These are phyloP conservation scores for Myotis pilosus DNA, from an alignment of 2,797 vertebrate species.

Conservation along the genomic window DNA sequence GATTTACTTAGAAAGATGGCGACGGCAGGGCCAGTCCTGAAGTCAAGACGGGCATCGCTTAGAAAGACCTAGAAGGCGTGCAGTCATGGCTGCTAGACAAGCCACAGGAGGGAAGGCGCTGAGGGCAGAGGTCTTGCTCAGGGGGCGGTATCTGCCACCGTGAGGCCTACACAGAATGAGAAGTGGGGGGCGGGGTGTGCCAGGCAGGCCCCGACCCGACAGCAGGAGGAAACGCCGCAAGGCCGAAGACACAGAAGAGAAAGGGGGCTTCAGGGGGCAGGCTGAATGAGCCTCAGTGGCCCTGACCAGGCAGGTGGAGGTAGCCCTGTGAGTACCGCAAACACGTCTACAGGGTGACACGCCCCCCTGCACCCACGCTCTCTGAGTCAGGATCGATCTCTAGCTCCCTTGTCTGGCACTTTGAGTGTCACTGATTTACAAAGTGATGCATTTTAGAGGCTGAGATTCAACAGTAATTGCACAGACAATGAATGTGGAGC, in stretches of 20 bases:
- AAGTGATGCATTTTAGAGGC: not conserved
- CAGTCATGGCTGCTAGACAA: not conserved
- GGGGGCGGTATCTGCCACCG: not conserved
- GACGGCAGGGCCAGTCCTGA: not conserved
- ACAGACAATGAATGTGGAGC: not conserved
- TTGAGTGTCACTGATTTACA: not conserved
- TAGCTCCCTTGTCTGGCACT: not conserved
- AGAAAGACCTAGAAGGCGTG: not conserved
- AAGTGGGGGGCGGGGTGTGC: not conserved
- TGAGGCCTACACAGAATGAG: not conserved
- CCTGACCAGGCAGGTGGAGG: not conserved
- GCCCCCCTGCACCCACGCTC: too few species aligned
- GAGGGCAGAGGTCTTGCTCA: not conserved
- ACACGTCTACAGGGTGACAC: not conserved
- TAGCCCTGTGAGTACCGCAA: not conserved
- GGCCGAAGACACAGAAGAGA: not conserved
- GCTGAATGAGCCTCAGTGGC: not conserved
- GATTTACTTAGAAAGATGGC: not conserved
- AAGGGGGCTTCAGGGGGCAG: not conserved
- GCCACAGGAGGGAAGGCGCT: not conserved
- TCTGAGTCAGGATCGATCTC: not conserved
- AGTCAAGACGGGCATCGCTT: not conserved
- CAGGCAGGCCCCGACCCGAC: fast-evolving
- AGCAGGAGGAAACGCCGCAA: not conserved
- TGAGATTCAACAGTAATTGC: not conserved